These are phyloP conservation scores for Morone saxatilis DNA, from an alignment of 2,113 vertebrate genomes.

Conservation along the genomic window DNA sequence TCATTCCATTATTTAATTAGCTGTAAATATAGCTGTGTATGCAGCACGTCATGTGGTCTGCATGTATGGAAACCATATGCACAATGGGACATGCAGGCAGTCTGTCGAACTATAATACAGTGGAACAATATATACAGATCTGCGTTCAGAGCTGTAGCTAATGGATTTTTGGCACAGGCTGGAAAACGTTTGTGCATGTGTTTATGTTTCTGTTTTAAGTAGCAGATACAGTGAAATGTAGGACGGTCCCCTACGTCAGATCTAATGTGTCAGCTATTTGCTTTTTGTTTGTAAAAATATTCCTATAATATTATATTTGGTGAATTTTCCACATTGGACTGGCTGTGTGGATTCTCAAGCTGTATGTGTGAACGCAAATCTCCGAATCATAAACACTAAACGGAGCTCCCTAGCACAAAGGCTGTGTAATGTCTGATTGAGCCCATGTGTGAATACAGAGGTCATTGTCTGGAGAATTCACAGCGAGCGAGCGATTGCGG, in stretches of 20 bases:
- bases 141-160: conserved; percentile 51
- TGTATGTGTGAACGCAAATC: too few species aligned
- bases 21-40: conserved; percentile 27
- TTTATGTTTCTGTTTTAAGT: conserved; percentile 30
- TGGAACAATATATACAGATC: conserved; percentile 61
- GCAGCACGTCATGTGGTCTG: conserved; percentile 43
- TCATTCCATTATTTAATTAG: conserved; percentile 61
- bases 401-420: too few species aligned
- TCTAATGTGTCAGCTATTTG: neutral
- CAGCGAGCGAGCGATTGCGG: too few species aligned
- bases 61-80: conserved; percentile 60
- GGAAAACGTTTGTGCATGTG: conserved; percentile 46
- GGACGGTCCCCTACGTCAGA: neutral
- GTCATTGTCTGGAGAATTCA: too few species aligned
- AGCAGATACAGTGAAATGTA: conserved; percentile 3
- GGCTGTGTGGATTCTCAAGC: too few species aligned
- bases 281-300: neutral
- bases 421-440: too few species aligned
- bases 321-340: too few species aligned
- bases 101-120: conserved; percentile 15
- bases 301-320: too few species aligned
- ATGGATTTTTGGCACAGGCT: conserved; percentile 54
- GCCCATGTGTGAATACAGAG: too few species aligned
- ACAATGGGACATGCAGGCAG: conserved; percentile 52
- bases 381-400: too few species aligned